Percentiles rank a stretch among this genome's conserved stretches.
These are phyloP conservation scores for Tridacna gigas DNA, from an alignment of 2,888 invertebrate species.

Conservation along the genomic window DNA sequence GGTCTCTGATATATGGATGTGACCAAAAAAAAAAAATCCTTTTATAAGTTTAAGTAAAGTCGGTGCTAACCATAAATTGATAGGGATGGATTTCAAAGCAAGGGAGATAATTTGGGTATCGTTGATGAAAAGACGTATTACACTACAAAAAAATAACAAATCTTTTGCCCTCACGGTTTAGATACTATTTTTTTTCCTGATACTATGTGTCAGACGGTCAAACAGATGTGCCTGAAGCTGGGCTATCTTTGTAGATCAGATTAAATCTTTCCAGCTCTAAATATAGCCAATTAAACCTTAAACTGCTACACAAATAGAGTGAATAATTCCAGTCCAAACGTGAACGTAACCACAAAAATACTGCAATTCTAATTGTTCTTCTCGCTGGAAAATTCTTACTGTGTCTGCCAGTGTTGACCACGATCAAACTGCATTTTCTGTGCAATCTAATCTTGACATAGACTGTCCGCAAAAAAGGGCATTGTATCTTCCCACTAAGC, in stretches of 20 bases:
- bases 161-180: not conserved
- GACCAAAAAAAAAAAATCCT: not conserved
- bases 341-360: no score
- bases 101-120: no score
- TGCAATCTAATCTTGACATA: no score
- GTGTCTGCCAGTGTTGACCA: not conserved
- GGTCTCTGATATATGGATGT: not conserved
- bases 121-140: no score
- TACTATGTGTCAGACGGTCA: no score
- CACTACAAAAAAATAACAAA: not conserved
- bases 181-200: not conserved
- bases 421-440: not conserved
- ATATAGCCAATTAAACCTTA: not conserved
- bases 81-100: no score
- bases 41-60: no score
- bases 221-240: no score
- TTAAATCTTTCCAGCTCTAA: not conserved
- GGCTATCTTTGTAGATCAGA: not conserved
- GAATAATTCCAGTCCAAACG: not conserved
- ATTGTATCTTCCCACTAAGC: no score
- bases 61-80: no score
- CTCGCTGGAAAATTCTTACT: not conserved
- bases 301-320: not conserved
- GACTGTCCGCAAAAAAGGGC: no score
- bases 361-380: no score